Percentiles rank a stretch among this genome's conserved stretches.
phyloP scores from a whole-genome alignment of 2,888 invertebrate genomes.

The Acanthosepion pharaonis region DNA sequence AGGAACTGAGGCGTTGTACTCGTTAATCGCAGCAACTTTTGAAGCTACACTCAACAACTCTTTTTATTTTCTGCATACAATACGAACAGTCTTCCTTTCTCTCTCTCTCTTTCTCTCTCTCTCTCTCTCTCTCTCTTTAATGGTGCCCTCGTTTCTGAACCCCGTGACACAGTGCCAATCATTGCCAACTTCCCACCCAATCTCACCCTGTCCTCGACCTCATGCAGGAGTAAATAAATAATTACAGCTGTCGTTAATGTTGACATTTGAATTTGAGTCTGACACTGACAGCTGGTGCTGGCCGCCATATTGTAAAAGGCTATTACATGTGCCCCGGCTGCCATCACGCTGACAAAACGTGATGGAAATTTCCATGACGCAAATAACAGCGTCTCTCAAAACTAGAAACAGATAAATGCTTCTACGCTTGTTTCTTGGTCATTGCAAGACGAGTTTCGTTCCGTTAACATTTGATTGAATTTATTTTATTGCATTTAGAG shows the following conservation, averaged over 20 bases:
- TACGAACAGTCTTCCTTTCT: not conserved
- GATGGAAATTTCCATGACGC: constrained; percentile 22
- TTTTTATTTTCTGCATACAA: too few relatives aligned
- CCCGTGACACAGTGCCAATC: not conserved
- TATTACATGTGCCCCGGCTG: not conserved
- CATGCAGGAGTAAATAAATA: not conserved
- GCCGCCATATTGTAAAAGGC: not conserved
- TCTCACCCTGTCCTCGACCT: not conserved
- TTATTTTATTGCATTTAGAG: not conserved
- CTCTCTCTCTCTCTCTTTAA: not conserved
- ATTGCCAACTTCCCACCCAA: not conserved
- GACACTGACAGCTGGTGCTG: not conserved
- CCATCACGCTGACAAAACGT: not conserved
- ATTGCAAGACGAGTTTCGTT: not conserved
- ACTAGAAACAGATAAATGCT: not conserved
- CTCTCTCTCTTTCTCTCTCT: not conserved
- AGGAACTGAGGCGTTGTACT: too few relatives aligned
- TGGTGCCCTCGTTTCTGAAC: not conserved
- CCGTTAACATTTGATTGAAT: not conserved
- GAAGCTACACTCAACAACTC: too few relatives aligned
- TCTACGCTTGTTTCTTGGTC: not conserved
- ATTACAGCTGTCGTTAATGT: not conserved
- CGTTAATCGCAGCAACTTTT: too few relatives aligned
- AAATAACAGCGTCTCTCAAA: not conserved
- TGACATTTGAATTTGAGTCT: not conserved